These are phyloP conservation scores for Sakesphorus luctuosus DNA, from an alignment of 2,113 vertebrate species.

Conservation along the genomic window DNA sequence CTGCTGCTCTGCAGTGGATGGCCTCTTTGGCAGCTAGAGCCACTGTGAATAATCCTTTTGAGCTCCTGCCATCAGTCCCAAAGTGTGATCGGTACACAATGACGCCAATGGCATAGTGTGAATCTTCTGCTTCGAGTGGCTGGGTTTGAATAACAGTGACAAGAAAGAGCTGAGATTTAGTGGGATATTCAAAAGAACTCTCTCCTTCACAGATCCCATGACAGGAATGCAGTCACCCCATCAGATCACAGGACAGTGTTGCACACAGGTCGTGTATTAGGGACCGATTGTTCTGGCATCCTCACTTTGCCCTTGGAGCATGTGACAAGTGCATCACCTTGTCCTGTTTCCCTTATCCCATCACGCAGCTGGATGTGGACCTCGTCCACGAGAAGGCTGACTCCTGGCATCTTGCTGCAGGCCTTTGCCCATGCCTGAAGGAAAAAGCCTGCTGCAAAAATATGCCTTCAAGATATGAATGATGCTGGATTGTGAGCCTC, in stretches of 20 bases:
- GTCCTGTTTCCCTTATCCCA: neutral
- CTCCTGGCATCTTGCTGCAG: rapidly evolving
- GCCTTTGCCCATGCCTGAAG: neutral
- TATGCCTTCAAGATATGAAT: neutral
- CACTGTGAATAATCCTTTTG: constrained; percentile 59
- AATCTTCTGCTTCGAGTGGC: neutral
- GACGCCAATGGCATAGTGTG: neutral
- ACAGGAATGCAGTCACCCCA: neutral
- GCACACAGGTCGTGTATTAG: neutral
- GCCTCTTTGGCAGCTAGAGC: constrained; percentile 13
- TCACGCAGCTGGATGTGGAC: rapidly evolving
- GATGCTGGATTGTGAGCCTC: neutral
- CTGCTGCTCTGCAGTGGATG: neutral
- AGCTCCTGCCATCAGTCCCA: constrained; percentile 15
- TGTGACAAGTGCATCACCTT: neutral
- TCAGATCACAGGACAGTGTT: neutral
- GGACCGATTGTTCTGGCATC: neutral
- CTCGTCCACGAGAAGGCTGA: neutral
- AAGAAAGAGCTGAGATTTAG: neutral
- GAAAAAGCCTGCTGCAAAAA: neutral
- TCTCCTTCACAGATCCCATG: neutral
- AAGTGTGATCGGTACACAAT: neutral
- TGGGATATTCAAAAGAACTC: neutral
- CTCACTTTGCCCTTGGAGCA: neutral
- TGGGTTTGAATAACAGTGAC: neutral